Evolutionary conservation across 2,888 invertebrate species (phyloP).

Genomic region (Eupithecia inturbata): DNA sequence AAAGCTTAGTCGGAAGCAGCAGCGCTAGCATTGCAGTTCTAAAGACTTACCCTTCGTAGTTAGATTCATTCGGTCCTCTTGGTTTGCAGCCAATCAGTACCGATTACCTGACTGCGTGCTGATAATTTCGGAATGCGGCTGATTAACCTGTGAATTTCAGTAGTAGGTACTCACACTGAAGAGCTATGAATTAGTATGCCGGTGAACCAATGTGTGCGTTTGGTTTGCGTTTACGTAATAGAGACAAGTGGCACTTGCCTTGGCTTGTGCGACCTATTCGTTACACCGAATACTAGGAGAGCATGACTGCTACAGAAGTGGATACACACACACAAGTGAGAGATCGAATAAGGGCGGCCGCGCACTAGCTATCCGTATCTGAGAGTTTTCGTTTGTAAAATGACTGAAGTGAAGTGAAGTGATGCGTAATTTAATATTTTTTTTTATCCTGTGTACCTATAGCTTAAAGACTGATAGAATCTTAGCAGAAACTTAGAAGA

Average conservation of each 20-base stretch:
- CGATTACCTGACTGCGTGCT: constrained; percentile 72
- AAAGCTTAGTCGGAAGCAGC: neutral
- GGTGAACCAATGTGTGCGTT: constrained; percentile 52
- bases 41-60: constrained; percentile 77
- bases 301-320: constrained; percentile 57
- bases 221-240: constrained; percentile 65
- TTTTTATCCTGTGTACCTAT: neutral
- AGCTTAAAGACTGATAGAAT: too few species aligned
- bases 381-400: neutral
- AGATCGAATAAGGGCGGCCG: constrained; percentile 51
- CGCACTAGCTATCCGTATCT: constrained; percentile 10
- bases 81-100: constrained; percentile 73
- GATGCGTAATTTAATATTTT: neutral
- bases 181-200: constrained; percentile 69
- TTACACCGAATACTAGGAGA: constrained; percentile 74
- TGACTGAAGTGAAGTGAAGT: neutral
- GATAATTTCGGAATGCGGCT: constrained; percentile 80
- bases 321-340: constrained; percentile 54
- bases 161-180: constrained; percentile 77
- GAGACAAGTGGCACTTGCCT: constrained; percentile 62
- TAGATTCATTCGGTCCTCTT: constrained; percentile 83
- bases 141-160: constrained; percentile 81
- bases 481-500: too few species aligned
- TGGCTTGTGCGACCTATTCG: constrained; percentile 69
- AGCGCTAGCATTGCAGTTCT: neutral